phyloP scores from a whole-genome alignment of 2,113 vertebrate species.

The Sprattus sprattus region DNA sequence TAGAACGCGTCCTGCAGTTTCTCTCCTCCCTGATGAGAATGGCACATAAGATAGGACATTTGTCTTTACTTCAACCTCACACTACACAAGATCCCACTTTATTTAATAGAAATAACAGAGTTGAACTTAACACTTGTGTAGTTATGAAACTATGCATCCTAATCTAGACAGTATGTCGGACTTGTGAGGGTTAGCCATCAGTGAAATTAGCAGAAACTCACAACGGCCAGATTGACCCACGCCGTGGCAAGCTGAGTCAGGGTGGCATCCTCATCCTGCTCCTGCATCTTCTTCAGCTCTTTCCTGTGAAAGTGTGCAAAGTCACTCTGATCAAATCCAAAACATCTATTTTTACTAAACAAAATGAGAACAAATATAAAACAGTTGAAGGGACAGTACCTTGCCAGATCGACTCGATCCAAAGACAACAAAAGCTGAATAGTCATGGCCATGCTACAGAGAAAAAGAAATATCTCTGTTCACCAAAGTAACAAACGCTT shows the following conservation, averaged over 20 bases:
- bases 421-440: slow-evolving; percentile 89
- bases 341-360: not conserved
- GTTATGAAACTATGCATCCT: too few species aligned
- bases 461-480: not conserved
- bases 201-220: slow-evolving; percentile 59
- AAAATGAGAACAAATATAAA: not conserved
- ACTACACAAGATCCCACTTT: not conserved
- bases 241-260: slow-evolving; percentile 93
- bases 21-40: slow-evolving; percentile 81
- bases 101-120: not conserved
- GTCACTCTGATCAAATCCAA: not conserved
- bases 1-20: slow-evolving; percentile 96
- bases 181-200: not conserved
- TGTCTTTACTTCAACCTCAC: too few species aligned
- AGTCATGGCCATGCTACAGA: slow-evolving; percentile 84
- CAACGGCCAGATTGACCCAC: slow-evolving; percentile 89
- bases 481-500: too few species aligned
- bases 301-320: slow-evolving; percentile 73
- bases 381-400: slow-evolving; percentile 65
- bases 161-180: too few species aligned
- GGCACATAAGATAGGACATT: not conserved
- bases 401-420: slow-evolving; percentile 89
- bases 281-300: slow-evolving; percentile 97
- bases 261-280: slow-evolving; percentile 92
- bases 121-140: not conserved